Evolutionary conservation across 2,888 invertebrate species (phyloP), one percentile per base, ranked within the genome.

Genomic region (Scaptomyza polygonia): DNA sequence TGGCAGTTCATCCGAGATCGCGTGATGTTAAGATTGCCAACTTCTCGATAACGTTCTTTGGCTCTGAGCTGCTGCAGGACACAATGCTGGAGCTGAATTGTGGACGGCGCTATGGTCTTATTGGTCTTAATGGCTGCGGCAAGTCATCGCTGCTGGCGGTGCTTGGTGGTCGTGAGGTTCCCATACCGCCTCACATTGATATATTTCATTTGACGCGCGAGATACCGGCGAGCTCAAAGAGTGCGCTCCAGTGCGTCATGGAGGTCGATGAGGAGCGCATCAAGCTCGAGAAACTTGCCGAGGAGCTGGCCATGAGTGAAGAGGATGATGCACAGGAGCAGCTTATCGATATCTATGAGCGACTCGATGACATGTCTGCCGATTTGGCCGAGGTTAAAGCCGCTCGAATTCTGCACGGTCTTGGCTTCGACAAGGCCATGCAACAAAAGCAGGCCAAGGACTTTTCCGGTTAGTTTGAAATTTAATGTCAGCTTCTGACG

Each of bases 61-160:
- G 99, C 67, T 95, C 96, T 87, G 99, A 99, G 92, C 93, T 99
- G 80, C 94, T 99, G 56, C 96, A 96, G 89, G 99, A 99, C 91
- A 98, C 99, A 1, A 95, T 97, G 92, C 93, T 99, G 30, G 99
- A 99, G 93, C 94, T 99, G 92, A 99, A 99, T 93, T 98, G 98
- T 92, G 99, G 99, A 0, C 94, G 99, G 74, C 94, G 99, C 82
- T 99, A 99, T 91, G 99, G 99, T 80, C 93, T 99, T 9, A 95
- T 99, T 79, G 99, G 99, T 54, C 93, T 97, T n/a, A 99, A 99
- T 92, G 99, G 99, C 78, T 97, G 97, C 91, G 99, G 99, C 93
- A 99, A 99, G 92, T 99, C 99, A 2, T 98, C 99, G 2, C 92
- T 99, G 63, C 93, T 99, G 73, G 94, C 98, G 44, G 97, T 96